Evolutionary conservation across 2,113 vertebrate species (phyloP), one percentile per base, ranked within the genome.

Genomic region (Micronycteris hirsuta): DNA sequence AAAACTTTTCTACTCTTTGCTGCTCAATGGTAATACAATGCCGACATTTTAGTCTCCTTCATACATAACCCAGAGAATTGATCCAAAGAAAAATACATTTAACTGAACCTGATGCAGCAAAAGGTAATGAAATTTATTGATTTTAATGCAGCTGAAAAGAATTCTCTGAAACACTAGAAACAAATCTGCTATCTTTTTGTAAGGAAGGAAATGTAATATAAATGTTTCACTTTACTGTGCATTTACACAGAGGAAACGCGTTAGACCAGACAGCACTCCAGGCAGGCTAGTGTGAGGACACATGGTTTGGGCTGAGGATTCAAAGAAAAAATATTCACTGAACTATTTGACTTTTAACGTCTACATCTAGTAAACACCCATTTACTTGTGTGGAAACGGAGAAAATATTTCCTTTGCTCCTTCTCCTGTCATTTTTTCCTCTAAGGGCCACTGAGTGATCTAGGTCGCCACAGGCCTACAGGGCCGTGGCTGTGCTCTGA

Each of bases 151-250:
- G 65, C 3, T 54, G n/a, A 95, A 67, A 11, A 92, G 67, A 95
- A 90, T 86, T 88, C 45, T 85, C 68, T 73, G 20, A 89, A 92
- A 82, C 7, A 19, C 52, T 90, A 58, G 82, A 95, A 96, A 95
- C 24, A 91, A 96, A 78, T 96, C 24, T 76, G 22, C 7, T 71
- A 16, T 77, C 43, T 26, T 87, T 84, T 83, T 56, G n/a, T 83
- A 65, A 28, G 74, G 78, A 84, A 96, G 52, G 71, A 96, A 94
- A 92, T 58, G 7, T 63, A 63, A 41, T 31, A 74, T 31, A 56
- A 73, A 43, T 85, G 43, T 89, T 74, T 81, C 31, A 11, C 33
- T 86, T 80, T 58, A 54, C 65, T 91, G 67, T 65, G 31, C 15
- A 80, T 58, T 92, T 91, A 61, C 19, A 47, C 4, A 15, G 24